Conservation (phyloP, 2,113 vertebrate species). For the Xyrauchen texanus region DNA sequence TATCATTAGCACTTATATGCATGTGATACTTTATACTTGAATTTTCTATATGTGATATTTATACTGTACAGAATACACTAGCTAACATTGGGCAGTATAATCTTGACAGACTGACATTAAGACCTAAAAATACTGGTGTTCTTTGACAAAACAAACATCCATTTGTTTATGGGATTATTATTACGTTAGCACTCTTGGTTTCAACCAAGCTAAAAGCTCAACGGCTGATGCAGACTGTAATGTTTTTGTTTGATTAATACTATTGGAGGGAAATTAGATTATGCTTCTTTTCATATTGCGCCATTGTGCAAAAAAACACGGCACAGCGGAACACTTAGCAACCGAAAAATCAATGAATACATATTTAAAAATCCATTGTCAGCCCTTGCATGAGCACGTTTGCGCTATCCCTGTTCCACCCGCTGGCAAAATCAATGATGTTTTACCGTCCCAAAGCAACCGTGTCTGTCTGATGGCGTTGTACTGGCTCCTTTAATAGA, state of each 20-base stretch:
- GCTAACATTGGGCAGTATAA: not conserved
- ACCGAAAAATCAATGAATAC: conserved; percentile 66
- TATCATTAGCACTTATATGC: too few relatives aligned
- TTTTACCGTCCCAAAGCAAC: conserved; percentile 50
- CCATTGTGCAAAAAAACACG: conserved; percentile 50
- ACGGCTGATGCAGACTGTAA: conserved; percentile 34
- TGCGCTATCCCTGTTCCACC: conserved; percentile 65
- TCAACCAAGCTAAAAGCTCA: conserved; percentile 4
- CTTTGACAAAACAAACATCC: not conserved
- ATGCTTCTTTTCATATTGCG: conserved; percentile 54
- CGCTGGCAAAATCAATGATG: conserved; percentile 72
- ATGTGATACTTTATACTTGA: too few relatives aligned
- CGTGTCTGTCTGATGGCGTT: conserved; percentile 47
- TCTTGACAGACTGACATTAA: not conserved
- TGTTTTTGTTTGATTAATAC: conserved; percentile 41
- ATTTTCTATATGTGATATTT: too few relatives aligned
- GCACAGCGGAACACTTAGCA: conserved; percentile 41
- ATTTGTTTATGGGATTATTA: conserved; percentile 8
- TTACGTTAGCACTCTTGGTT: not conserved
- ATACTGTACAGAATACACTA: too few relatives aligned
- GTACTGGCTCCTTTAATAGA: conserved; percentile 54
- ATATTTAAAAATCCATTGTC: conserved; percentile 68
- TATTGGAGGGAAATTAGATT: conserved; percentile 45
- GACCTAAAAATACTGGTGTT: not conserved
- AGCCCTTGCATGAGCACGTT: conserved; percentile 58